Evolutionary conservation across 2,113 vertebrate species (phyloP).

Genomic region (Pipa parva): DNA sequence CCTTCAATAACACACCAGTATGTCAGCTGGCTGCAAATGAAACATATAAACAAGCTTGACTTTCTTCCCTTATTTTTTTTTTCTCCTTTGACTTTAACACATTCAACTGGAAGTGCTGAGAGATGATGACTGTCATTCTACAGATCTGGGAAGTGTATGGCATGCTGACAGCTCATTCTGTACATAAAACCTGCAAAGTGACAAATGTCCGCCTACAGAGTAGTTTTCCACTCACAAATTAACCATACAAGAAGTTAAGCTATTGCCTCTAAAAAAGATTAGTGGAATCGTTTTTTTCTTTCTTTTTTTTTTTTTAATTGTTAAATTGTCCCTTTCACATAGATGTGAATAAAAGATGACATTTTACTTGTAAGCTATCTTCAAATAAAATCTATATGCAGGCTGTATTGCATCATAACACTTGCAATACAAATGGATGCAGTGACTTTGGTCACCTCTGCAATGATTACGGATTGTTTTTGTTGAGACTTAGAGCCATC

Average conservation of each 20-base stretch:
- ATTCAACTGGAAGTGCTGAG: constrained; percentile 4
- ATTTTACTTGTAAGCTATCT: no score
- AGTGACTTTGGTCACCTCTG: no score
- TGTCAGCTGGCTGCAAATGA: constrained; percentile 27
- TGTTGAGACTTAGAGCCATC: no score
- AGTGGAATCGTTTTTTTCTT: neutral
- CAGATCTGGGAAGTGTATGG: neutral
- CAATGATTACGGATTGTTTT: no score
- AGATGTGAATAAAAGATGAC: no score
- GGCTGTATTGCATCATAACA: no score
- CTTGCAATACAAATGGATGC: no score
- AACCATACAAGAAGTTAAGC: no score
- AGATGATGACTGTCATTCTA: constrained; percentile 14
- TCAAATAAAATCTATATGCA: no score
- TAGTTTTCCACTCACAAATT: constrained; percentile 38
- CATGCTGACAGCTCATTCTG: constrained; percentile 7
- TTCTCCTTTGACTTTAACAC: constrained; percentile 28
- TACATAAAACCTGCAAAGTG: constrained; percentile 18
- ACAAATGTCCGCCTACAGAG: constrained; percentile 20
- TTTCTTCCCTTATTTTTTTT: neutral
- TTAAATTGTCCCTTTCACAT: no score
- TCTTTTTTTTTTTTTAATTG: constrained; percentile 11
- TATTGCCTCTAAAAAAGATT: no score
- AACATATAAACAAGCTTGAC: constrained; percentile 28
- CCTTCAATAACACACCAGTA: constrained; percentile 11